Percentiles rank a stretch among this genome's conserved stretches.
Conservation (phyloP, 2,888 invertebrate species). For the Mesoligia furuncula region DNA sequence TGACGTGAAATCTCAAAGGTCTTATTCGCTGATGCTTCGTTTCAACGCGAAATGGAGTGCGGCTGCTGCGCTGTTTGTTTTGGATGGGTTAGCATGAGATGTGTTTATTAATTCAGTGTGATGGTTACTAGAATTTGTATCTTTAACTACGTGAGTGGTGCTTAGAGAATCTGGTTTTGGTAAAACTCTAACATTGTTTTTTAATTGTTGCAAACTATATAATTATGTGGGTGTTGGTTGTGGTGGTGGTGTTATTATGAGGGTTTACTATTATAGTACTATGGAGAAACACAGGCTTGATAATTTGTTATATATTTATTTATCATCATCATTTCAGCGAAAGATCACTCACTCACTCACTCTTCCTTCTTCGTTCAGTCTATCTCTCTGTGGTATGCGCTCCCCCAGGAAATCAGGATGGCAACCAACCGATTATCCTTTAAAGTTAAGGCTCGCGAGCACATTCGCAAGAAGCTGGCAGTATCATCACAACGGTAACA, state of each 20-base stretch:
- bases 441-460: too few species aligned
- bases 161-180: background rate
- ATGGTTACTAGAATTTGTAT: constrained; percentile 43
- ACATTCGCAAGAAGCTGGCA: too few species aligned
- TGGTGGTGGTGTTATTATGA: background rate
- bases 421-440: too few species aligned
- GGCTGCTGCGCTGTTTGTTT: constrained; percentile 49
- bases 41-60: constrained; percentile 62
- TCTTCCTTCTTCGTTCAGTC: too few species aligned
- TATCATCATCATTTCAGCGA: too few species aligned
- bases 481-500: too few species aligned
- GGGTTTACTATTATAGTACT: background rate
- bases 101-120: constrained; percentile 62
- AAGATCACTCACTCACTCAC: too few species aligned
- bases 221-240: too few species aligned
- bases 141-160: constrained; percentile 16
- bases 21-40: constrained; percentile 65
- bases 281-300: background rate
- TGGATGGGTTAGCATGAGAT: constrained; percentile 60
- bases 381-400: too few species aligned
- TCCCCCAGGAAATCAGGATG: too few species aligned
- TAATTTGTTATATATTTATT: too few species aligned
- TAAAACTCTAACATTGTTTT: background rate
- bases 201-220: background rate
- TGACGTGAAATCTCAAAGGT: constrained; percentile 66